Evolutionary conservation across 2,888 invertebrate genomes (phyloP).

Genomic region (Sphecodes monilicornis): DNA sequence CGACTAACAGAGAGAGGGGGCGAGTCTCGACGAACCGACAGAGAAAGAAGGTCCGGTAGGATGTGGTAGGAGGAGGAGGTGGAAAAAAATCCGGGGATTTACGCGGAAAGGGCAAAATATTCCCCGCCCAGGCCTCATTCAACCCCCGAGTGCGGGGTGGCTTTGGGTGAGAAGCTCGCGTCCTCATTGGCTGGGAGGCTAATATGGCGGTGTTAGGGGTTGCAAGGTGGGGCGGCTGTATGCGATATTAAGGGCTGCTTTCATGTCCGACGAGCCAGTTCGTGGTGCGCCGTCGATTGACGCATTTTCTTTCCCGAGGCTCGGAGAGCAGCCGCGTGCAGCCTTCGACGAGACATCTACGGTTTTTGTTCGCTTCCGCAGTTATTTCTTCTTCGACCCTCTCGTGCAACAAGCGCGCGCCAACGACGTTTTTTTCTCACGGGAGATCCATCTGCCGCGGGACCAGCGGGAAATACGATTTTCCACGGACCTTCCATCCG

Average conservation of each 20-base stretch:
- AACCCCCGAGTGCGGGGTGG: conserved; percentile 79
- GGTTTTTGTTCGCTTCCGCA: conserved; percentile 2
- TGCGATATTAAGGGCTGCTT: conserved; percentile 83
- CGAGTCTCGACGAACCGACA: not conserved
- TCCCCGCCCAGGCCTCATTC: conserved; percentile 84
- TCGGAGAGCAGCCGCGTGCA: conserved; percentile 58
- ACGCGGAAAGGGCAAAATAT: conserved; percentile 82
- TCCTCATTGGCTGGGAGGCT: conserved; percentile 85
- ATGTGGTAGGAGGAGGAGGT: conserved; percentile 61
- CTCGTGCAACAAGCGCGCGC: conserved; percentile 19
- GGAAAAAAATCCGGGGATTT: conserved; percentile 78
- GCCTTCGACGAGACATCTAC: not conserved
- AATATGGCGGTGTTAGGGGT: conserved; percentile 83
- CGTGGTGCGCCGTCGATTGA: conserved; percentile 85
- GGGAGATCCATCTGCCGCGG: conserved; percentile 53
- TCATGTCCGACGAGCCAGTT: conserved; percentile 84
- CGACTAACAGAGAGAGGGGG: not conserved
- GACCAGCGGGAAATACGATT: conserved; percentile 72
- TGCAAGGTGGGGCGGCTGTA: conserved; percentile 77
- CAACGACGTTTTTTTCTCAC: conserved; percentile 29
- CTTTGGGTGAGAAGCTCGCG: conserved; percentile 82
- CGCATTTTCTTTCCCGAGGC: conserved; percentile 75
- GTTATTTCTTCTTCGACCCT: not conserved
- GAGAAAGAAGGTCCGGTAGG: conserved; percentile 34
- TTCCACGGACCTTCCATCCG: conserved; percentile 32